These are phyloP conservation scores for Rhinichthys osculus DNA, from an alignment of 2,797 vertebrate species.

Conservation along the genomic window DNA sequence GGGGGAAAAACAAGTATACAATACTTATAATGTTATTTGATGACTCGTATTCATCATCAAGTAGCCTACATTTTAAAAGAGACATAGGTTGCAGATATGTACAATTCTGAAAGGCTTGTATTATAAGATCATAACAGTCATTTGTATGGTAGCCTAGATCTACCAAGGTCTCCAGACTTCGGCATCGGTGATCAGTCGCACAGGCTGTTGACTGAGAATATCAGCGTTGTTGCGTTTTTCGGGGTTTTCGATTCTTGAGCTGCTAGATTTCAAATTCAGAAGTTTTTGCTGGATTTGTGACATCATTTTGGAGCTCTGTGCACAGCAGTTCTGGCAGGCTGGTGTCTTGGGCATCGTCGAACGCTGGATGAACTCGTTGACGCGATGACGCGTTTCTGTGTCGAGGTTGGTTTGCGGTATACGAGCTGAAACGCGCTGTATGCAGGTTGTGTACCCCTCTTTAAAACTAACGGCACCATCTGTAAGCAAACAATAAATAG, in stretches of 20 bases:
- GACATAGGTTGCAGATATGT: constrained; percentile 25
- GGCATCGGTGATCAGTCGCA: constrained; percentile 43
- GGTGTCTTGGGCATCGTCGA: constrained; percentile 63
- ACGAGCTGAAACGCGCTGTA: constrained; percentile 79
- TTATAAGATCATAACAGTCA: constrained; percentile 10
- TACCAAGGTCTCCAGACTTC: constrained; percentile 79
- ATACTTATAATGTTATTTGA: constrained; percentile 71
- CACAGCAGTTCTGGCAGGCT: constrained; percentile 73
- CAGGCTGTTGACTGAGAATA: constrained; percentile 44
- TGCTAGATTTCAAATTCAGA: constrained; percentile 67
- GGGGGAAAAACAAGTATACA: constrained; percentile 73
- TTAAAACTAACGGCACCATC: constrained; percentile 73
- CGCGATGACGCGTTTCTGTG: constrained; percentile 70
- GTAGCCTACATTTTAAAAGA: constrained; percentile 45
- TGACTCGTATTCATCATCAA: constrained; percentile 66
- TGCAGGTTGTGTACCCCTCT: constrained; percentile 85
- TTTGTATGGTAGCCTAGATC: constrained; percentile 30
- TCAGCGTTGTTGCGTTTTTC: constrained; percentile 39
- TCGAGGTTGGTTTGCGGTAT: constrained; percentile 78
- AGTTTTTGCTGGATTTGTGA: constrained; percentile 74
- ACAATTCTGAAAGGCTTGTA: constrained; percentile 62
- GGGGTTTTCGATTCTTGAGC: constrained; percentile 59
- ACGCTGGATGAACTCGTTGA: constrained; percentile 78
- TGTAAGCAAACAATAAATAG: constrained; percentile 46
- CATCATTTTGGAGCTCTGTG: constrained; percentile 58